Base-by-base conservation (phyloP, 2,888 invertebrate genomes). In the Dasypolia templi region DNA sequence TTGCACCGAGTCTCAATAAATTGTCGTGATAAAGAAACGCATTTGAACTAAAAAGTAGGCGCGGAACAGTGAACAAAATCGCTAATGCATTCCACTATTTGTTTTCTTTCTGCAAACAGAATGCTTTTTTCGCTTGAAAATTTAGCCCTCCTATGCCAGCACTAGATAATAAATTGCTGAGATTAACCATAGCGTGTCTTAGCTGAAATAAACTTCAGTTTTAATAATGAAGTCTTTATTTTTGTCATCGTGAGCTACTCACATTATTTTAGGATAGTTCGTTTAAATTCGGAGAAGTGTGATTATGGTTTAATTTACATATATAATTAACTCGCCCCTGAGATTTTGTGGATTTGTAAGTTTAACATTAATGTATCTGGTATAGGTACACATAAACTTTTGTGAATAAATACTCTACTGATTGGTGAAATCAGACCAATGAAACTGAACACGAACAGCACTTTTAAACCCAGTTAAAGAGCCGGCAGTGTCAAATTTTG, bases 51-150 rank as follows among this genome's bases (percentile, higher is more conserved):
- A 79, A 84, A 77, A 84, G 64, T 77, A 75, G 76, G 72, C 76
- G 42, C 64, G 72, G 56, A 70, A 35, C 35, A 61, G 32, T 69
- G 77, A 80, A 73, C 71, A 67, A 78, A 84, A 79, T 84, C 79
- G 77, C 85, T 86, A 84, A 86, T 86, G 86, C 79, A 84, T 72
- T 81, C 68, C 4, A 42, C 59, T 78, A 51, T 78, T 81, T 75
- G 70, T 76, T 75, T 73, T 85, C 29, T 82, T 84, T 78, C 79
- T 81, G 49, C 68, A 51, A 80, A 69, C 61, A 58, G 32, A 61
- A 51, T 56, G 81, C 59, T 75, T 73, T 83, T 77, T 83, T 81
- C 65, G 59, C 71, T 77, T 46, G 58, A 79, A 73, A 86, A 73
- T 58, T 78, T 75, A 66, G 84, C 75, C 55, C 59, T 72, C 73